Evolutionary conservation across 2,888 invertebrate species (phyloP).

Genomic region (Rhogogaster chlorosoma): DNA sequence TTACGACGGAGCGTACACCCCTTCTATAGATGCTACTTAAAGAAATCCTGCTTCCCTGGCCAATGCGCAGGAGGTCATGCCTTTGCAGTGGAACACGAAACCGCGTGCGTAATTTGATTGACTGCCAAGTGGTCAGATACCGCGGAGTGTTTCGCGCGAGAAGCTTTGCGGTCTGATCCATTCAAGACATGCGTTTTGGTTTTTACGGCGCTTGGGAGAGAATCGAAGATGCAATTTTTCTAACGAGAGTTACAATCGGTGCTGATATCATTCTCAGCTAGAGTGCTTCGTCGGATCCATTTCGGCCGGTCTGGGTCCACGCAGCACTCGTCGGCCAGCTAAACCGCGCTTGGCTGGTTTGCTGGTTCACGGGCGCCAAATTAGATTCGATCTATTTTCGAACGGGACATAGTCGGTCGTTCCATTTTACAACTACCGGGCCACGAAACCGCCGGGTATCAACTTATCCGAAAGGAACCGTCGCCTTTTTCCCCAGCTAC

Average conservation of each 20-base stretch:
- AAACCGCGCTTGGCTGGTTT: slow-evolving; percentile 40
- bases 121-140: slow-evolving; percentile 33
- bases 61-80: background rate
- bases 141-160: background rate
- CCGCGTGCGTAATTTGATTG: slow-evolving; percentile 32
- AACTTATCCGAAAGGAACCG: slow-evolving; percentile 25
- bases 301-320: slow-evolving; percentile 27
- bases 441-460: slow-evolving; percentile 33
- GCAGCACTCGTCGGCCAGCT: slow-evolving; percentile 25
- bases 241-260: background rate
- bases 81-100: background rate
- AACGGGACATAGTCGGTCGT: slow-evolving; percentile 62
- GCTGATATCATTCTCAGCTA: background rate
- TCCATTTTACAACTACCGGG: slow-evolving; percentile 46
- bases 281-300: slow-evolving; percentile 1
- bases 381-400: slow-evolving; percentile 77
- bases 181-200: background rate
- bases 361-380: slow-evolving; percentile 74
- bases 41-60: slow-evolving; percentile 6
- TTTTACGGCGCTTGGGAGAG: background rate
- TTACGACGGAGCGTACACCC: background rate
- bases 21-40: background rate
- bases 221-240: background rate
- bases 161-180: background rate
- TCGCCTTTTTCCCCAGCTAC: background rate